Evolutionary conservation across 2,797 vertebrate genomes (phyloP), one percentile per base, ranked within the genome.

Genomic region (Rousettus madagascariensis): DNA sequence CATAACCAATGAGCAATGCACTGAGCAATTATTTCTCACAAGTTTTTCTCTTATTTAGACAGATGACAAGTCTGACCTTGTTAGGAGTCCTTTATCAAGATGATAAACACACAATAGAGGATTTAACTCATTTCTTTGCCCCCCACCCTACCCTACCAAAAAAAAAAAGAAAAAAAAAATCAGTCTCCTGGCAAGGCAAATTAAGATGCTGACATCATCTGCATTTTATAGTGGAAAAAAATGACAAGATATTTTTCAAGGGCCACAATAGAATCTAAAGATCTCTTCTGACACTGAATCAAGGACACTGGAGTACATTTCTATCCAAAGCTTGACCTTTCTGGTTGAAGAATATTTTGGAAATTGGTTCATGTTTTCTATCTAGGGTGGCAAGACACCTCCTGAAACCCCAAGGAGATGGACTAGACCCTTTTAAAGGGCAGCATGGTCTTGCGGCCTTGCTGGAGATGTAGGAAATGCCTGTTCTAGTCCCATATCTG

Each of bases 51-150:
- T 80, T 85, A 30, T 75, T 86, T 36, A 86, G 38, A 94, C 59
- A 79, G 87, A 72, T 79, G 55, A 53, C 20, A 63, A 36, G 51
- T 74, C 49, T 89, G 86, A 89, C 65, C 57, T 69, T 92, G 28
- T 69, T 85, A 88, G 38, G 75, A 78, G 30, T 75, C 61, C 80
- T 85, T 69, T 85, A 79, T 75, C 28, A 33, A 88, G 66, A 85
- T 38, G 66, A 86, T 30, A 82, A 95, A 66, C 30, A 71, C 16
- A 46, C 5, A 43, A 43, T 5, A 83, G 55, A 71, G 46, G 33
- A 53, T 28, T 74, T 43, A 72, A 85, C 61, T 95, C 46, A 69
- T 51, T 88, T 57, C n/a, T 92, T 85, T 91, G 90, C 30, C 53
- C 71, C 46, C 15, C 15, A 49, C 5, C 49, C 49, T 16, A 49